Conservation (phyloP, 2,113 vertebrate species). For the Meles meles region DNA sequence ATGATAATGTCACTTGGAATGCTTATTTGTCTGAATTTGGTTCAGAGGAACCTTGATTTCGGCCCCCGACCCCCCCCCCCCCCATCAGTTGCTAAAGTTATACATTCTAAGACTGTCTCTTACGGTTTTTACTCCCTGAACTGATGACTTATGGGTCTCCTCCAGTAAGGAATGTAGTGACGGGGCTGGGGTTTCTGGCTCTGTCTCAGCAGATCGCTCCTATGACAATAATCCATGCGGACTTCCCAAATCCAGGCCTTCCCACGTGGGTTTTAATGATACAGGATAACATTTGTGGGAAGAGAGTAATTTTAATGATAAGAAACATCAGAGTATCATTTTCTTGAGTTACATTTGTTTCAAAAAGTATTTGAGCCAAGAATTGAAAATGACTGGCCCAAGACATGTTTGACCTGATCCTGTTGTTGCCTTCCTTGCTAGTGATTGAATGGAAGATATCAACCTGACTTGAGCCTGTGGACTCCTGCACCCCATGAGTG, state of each 20-base stretch:
- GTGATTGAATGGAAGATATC: background rate
- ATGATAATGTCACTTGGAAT: background rate
- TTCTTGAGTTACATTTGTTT: background rate
- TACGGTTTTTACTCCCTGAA: background rate
- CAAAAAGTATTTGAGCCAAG: background rate
- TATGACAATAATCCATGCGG: accelerated
- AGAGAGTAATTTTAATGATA: background rate
- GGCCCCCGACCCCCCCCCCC: background rate
- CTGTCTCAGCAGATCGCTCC: background rate
- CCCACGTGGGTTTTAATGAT: background rate
- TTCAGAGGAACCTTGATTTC: background rate
- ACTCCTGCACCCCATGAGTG: background rate
- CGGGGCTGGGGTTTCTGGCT: background rate
- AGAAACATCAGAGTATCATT: background rate
- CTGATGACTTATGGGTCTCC: background rate
- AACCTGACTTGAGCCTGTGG: background rate
- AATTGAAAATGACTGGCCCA: background rate
- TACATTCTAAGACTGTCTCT: accelerated
- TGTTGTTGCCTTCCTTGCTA: background rate
- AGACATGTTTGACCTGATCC: background rate
- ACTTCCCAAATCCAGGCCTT: background rate
- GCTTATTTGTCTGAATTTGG: background rate
- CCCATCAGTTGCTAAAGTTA: background rate
- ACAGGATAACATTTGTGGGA: background rate
- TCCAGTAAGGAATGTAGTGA: background rate